These are phyloP conservation scores for Argya squamiceps DNA, from an alignment of 2,797 vertebrate genomes.

Conservation along the genomic window DNA sequence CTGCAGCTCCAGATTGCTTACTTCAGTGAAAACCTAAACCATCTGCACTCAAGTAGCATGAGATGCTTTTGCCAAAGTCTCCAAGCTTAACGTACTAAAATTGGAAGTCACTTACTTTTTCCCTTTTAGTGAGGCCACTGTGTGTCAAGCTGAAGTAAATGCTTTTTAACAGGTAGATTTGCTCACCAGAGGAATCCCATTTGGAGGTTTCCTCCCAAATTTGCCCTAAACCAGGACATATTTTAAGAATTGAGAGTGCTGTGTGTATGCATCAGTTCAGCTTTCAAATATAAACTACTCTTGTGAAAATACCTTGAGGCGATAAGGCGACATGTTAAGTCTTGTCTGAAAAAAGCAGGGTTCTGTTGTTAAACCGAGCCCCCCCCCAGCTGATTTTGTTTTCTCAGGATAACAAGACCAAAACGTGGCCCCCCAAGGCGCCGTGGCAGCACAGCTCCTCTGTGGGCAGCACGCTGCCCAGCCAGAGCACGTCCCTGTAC, in stretches of 20 bases:
- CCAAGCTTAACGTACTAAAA: background rate
- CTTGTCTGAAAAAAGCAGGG: too few relatives aligned
- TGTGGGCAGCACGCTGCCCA: constrained; percentile 86
- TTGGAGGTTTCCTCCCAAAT: too few relatives aligned
- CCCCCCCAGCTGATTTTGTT: background rate
- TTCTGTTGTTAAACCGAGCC: background rate
- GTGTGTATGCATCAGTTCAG: fast-evolving
- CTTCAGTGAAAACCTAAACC: background rate
- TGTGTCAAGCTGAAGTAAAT: background rate
- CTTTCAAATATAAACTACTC: background rate
- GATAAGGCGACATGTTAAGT: background rate
- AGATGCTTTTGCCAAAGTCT: background rate
- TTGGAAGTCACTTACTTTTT: background rate
- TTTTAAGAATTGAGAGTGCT: background rate
- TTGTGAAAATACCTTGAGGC: background rate
- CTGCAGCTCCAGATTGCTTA: background rate
- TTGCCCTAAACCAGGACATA: background rate
- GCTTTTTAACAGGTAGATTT: background rate
- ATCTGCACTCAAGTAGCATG: background rate
- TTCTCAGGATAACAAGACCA: constrained; percentile 95
- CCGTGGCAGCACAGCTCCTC: constrained; percentile 92
- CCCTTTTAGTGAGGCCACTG: background rate
- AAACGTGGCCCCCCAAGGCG: constrained; percentile 99
- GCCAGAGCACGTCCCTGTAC: constrained; percentile 89
- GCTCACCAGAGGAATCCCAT: too few relatives aligned